Base-by-base conservation (phyloP, 2,888 invertebrate species). In the Atrina japonica region DNA sequence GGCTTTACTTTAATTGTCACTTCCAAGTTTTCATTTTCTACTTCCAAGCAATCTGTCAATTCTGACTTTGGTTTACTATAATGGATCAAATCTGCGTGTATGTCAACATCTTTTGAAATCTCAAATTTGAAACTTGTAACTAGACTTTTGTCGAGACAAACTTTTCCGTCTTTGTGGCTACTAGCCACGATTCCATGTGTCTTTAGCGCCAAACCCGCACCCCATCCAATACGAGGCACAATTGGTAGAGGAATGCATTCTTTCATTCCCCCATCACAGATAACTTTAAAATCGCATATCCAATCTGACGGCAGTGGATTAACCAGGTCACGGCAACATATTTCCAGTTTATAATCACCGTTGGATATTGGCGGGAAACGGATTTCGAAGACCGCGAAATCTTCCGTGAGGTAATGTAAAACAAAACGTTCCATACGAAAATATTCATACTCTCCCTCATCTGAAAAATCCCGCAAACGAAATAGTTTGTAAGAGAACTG, bases 241-340 rank as follows among this genome's bases (percentile, higher is more conserved):
- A 78, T 30, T 5, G 81, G 81, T 3, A 79, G 61, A 9, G 81
- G 78, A 14, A 73, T 52, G 60, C 77, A 76, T 9, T 75, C 60
- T 2, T 73, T 73, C 77, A 77, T 77, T 6, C 73, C 64, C 40
- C 65, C 65, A 14, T 65, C 21, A 35, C 78, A 78, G 16, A 76
- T 55, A 18, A 81, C 76, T 35, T 76, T 73, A 41, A 74, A 81
- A 60, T 81, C 79, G 47, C 77, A 78, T 16, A 81, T 64, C 81
- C 79, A 81, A n/a, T 73, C 65, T 14, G 78, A 73, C 9, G 70
- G 52, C 7, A 70, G 45, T n/a, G 60, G 45, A 21, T 59, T 25
- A 9, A 75, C 68, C 9, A 56, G 35, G 53, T 81, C 79, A 25
- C 52, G 61, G 47, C 81, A 81, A 45, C 73, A 71, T 14, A 81